Evolutionary conservation across 1,140 invertebrate species (phyloP).

Genomic region (Pomacea maculata): DNA sequence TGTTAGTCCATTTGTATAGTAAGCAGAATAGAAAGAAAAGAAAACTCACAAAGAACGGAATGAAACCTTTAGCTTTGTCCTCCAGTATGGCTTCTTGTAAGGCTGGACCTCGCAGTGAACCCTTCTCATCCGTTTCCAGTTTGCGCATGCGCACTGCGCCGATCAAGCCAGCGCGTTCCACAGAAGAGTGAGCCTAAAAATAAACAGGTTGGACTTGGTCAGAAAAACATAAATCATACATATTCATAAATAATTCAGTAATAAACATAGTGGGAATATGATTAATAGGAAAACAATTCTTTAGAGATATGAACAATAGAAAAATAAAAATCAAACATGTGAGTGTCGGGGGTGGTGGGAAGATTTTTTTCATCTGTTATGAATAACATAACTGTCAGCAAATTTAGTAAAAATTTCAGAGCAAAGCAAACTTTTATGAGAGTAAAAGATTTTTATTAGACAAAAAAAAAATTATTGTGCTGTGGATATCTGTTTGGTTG

Average conservation of each 20-base stretch:
- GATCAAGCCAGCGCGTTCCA: slow-evolving; percentile 89
- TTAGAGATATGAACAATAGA: neutral
- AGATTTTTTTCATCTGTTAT: no score
- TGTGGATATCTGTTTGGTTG: no score
- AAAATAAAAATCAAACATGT: neutral
- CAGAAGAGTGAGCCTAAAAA: slow-evolving; percentile 86
- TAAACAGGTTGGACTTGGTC: neutral
- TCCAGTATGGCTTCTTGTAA: slow-evolving; percentile 81
- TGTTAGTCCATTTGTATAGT: neutral
- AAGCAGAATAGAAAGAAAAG: neutral
- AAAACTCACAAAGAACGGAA: slow-evolving; percentile 92
- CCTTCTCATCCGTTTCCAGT: slow-evolving; percentile 78
- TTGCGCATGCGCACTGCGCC: slow-evolving; percentile 70
- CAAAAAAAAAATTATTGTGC: no score
- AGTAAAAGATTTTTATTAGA: no score
- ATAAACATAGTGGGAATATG: neutral
- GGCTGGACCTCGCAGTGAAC: slow-evolving; percentile 83
- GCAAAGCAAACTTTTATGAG: no score
- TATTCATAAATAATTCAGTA: neutral
- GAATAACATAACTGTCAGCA: no score
- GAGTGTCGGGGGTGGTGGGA: no score
- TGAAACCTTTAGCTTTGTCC: slow-evolving; percentile 86
- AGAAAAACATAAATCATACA: neutral
- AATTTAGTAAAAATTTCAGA: no score
- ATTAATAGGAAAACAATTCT: neutral